Base-by-base conservation (phyloP, 2,113 vertebrate species). In the Acanthisitta chloris region DNA sequence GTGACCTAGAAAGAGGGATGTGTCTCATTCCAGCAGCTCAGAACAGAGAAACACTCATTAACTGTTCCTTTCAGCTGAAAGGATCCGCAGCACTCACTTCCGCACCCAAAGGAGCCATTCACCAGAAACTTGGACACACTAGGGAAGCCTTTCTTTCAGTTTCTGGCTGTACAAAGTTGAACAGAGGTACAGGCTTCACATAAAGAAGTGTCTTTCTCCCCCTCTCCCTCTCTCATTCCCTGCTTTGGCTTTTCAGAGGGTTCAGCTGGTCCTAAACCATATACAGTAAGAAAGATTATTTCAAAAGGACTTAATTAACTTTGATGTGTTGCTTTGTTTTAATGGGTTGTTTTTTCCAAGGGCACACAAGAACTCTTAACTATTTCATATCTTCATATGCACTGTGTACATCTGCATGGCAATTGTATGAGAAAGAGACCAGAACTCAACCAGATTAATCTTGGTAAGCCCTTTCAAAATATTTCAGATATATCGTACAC, bases 21-120 rank as follows among this genome's bases (percentile, higher is more conserved):
- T 90, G 73, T 93, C 91, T 95, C 91, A 96, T 96, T 97, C 84
- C 81, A 97, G 94, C 91, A 96, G 61, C 1, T 64, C 34, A 81
- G 93, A 97, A 97, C 81, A 97, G 88, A 96, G 97, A 89, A 93
- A 91, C 81, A 96, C 86, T 97, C 95, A 97, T 89, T 96, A 97
- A 90, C 73, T 83, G 76, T 95, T 97, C 93, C 93, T 73, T 90
- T 94, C 5, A 34, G 86, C 86, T 97, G 94, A 96, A 94, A 97
- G 93, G 93, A 95, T 85, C 89, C 6, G 4, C 21, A 57, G 81
- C 83, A 45, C 93, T 97, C 74, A 96, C 94, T 97, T 88, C 83
- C 69, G 69, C 92, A 95, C 69, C 94, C 82, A 96, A 95, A 95
- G 96, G 92, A 92, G 65, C 91, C 94, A 96, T 89, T 97, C 91